phyloP scores from a whole-genome alignment of 2,888 invertebrate species.

The Melolontha melolontha region DNA sequence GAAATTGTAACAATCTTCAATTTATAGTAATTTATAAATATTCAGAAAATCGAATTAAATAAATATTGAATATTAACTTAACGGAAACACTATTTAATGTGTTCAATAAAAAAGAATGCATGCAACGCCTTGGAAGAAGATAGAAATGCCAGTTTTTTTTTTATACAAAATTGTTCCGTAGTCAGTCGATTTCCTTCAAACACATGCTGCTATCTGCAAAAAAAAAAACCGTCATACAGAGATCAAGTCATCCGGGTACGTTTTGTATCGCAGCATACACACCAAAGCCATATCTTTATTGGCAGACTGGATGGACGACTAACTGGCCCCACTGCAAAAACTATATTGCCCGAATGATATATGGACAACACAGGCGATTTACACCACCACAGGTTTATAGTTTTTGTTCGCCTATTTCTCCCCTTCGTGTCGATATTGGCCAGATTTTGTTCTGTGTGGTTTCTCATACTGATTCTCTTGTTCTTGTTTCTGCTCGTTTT shows the following conservation, averaged over 20 bases:
- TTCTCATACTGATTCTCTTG: slow-evolving; percentile 32
- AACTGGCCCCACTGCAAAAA: slow-evolving; percentile 53
- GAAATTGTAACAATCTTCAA: too few relatives aligned
- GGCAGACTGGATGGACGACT: slow-evolving; percentile 45
- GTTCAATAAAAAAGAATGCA: too few relatives aligned
- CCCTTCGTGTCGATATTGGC: slow-evolving; percentile 44
- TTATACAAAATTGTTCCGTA: slow-evolving; percentile 28
- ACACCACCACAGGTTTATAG: slow-evolving; percentile 38
- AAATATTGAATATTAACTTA: too few relatives aligned
- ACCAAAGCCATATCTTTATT: slow-evolving; percentile 51
- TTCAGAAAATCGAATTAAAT: too few relatives aligned
- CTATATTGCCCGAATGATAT: slow-evolving; percentile 55
- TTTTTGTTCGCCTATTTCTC: slow-evolving; percentile 47
- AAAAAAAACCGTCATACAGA: slow-evolving; percentile 48
- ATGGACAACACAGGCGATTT: slow-evolving; percentile 54
- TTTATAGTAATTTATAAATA: too few relatives aligned
- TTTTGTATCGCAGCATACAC: slow-evolving; percentile 27
- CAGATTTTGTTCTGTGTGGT: slow-evolving; percentile 40
- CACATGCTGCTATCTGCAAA: slow-evolving; percentile 29
- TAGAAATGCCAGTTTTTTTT: neutral
- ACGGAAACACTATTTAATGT: too few relatives aligned
- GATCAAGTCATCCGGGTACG: slow-evolving; percentile 50
- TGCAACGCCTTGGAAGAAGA: neutral
- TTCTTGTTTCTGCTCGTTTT: slow-evolving; percentile 36
- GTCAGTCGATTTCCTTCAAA: slow-evolving; percentile 21